Percentiles rank a stretch among this genome's conserved stretches.
Conservation (phyloP, 2,797 vertebrate species). For the Sarcoramphus papa region DNA sequence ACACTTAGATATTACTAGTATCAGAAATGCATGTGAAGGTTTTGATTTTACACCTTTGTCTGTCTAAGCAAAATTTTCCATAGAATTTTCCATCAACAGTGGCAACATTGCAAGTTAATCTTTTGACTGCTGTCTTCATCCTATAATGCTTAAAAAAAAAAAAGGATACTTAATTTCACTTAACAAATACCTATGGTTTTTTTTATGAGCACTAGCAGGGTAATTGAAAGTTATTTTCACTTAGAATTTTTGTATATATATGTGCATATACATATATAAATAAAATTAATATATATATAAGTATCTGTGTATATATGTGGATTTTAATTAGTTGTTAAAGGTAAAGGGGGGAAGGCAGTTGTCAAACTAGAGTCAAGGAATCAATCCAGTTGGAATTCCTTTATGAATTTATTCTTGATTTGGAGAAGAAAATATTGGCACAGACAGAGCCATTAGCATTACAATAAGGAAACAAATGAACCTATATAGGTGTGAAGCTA, state of each 20-base stretch:
- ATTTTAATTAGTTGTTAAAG: not conserved
- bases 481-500: not conserved
- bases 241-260: not conserved
- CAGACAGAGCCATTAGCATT: not conserved
- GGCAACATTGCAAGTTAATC: not conserved
- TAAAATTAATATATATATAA: not conserved
- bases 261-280: not conserved
- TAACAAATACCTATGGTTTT: rapidly evolving
- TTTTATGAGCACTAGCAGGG: not conserved
- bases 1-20: not conserved
- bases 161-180: not conserved
- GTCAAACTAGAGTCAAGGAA: not conserved
- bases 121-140: not conserved
- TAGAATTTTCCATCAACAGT: not conserved
- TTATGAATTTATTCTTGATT: not conserved
- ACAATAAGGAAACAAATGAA: not conserved
- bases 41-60: not conserved
- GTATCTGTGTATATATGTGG: not conserved
- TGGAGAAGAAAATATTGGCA: not conserved
- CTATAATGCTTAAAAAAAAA: not conserved
- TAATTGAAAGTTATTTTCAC: not conserved
- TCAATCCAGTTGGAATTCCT: not conserved
- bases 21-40: not conserved
- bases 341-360: not conserved
- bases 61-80: not conserved